A percentile compares a stretch with the other conserved stretches of the same genome.
Conservation (phyloP, 1,140 invertebrate species). For the Drosophila nigromelanica region DNA sequence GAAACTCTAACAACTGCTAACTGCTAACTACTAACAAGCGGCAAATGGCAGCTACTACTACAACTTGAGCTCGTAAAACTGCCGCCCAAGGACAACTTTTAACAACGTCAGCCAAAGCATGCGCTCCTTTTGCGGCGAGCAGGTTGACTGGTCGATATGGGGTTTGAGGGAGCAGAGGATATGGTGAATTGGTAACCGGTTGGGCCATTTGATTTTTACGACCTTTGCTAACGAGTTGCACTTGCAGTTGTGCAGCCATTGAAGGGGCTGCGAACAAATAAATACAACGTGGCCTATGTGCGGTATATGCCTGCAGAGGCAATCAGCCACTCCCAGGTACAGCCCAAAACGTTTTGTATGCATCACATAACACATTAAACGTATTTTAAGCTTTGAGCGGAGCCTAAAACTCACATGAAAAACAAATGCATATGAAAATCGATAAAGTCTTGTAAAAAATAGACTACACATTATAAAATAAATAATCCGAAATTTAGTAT, state of each 20-base stretch:
- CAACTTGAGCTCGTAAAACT: constrained; percentile 68
- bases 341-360: background rate
- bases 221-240: constrained; percentile 65
- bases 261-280: constrained; percentile 50
- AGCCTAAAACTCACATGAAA: background rate
- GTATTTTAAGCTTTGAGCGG: background rate
- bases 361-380: background rate
- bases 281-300: constrained; percentile 65
- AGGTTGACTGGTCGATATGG: background rate
- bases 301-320: constrained; percentile 51
- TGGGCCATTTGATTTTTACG: constrained; percentile 69
- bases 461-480: no score
- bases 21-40: constrained; percentile 63
- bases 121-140: background rate
- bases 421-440: background rate
- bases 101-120: constrained; percentile 48
- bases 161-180: background rate
- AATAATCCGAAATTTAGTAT: no score
- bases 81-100: constrained; percentile 71
- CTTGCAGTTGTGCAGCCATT: constrained; percentile 52
- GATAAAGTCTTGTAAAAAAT: background rate
- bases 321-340: constrained; percentile 49
- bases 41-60: constrained; percentile 61
- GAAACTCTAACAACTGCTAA: constrained; percentile 52
- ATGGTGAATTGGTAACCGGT: background rate